These are phyloP conservation scores for Taenaris catops DNA, from an alignment of 2,888 invertebrate species.

Conservation along the genomic window DNA sequence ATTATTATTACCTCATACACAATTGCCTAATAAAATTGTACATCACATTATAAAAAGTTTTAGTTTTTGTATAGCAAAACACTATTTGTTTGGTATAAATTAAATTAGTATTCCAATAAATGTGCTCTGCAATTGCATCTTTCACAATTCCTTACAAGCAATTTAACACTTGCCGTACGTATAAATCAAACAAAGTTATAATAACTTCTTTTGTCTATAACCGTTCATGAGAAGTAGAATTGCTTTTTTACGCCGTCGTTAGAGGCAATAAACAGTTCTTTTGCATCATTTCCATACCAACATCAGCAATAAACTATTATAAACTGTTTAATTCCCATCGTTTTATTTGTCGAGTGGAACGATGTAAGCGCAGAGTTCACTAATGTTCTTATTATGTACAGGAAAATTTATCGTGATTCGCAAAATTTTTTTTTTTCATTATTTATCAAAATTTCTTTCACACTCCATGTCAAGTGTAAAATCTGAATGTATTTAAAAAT, in stretches of 20 bases:
- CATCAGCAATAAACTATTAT: slow-evolving; percentile 37
- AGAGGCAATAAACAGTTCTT: slow-evolving; percentile 34
- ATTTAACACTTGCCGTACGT: slow-evolving; percentile 5
- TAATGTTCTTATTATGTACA: not conserved
- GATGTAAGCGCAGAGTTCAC: slow-evolving; percentile 18
- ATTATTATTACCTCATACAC: too few relatives aligned
- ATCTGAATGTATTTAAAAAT: too few relatives aligned
- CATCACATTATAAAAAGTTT: too few relatives aligned
- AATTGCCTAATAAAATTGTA: too few relatives aligned
- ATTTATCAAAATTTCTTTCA: too few relatives aligned
- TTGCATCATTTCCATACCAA: slow-evolving; percentile 40
- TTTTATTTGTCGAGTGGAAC: slow-evolving; percentile 41
- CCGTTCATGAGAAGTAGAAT: slow-evolving; percentile 19
- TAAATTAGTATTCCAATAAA: too few relatives aligned
- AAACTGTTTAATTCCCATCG: slow-evolving; percentile 44
- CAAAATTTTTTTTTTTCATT: too few relatives aligned
- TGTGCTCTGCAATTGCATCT: not conserved
- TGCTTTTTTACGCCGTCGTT: slow-evolving; percentile 14
- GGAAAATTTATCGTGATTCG: too few relatives aligned
- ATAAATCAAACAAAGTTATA: slow-evolving; percentile 16
- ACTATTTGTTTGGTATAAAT: too few relatives aligned
- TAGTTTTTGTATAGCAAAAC: too few relatives aligned
- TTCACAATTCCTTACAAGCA: slow-evolving; percentile 5
- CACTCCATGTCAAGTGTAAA: too few relatives aligned
- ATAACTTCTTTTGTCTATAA: slow-evolving; percentile 19